Conservation (phyloP, 2,113 vertebrate genomes). For the Panthera leo region DNA sequence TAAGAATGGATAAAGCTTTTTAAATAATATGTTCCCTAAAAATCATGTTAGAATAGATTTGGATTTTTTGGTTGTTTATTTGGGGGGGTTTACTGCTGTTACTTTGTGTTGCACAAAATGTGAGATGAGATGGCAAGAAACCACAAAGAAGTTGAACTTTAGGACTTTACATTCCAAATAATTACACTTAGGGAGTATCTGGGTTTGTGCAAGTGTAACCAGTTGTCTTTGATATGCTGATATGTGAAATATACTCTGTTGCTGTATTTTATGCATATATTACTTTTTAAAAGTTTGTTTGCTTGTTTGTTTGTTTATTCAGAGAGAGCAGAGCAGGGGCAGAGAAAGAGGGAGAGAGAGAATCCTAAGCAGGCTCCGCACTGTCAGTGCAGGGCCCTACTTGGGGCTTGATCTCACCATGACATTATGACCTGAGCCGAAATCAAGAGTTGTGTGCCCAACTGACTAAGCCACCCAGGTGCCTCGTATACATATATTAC, state of each 20-base stretch:
- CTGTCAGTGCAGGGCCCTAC: no score
- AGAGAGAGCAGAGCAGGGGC: no score
- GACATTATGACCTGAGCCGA: no score
- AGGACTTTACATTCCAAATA: neutral
- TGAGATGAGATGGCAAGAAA: neutral
- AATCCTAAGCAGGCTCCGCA: no score
- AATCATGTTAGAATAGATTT: conserved; percentile 41
- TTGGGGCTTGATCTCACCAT: no score
- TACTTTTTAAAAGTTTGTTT: neutral
- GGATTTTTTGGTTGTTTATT: neutral
- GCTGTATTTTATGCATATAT: neutral
- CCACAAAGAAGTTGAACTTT: neutral
- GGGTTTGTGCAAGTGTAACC: neutral
- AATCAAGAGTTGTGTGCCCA: no score
- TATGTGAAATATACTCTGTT: neutral
- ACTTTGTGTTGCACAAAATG: neutral
- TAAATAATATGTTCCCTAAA: conserved; percentile 24
- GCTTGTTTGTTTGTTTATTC: no score
- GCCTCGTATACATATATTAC: neutral
- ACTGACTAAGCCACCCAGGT: no score
- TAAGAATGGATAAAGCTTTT: neutral
- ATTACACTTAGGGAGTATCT: neutral
- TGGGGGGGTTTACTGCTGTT: neutral
- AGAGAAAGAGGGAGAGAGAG: no score
- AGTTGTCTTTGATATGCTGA: neutral